Conservation (phyloP, 2,113 vertebrate species). For the Hemiprocne comata region DNA sequence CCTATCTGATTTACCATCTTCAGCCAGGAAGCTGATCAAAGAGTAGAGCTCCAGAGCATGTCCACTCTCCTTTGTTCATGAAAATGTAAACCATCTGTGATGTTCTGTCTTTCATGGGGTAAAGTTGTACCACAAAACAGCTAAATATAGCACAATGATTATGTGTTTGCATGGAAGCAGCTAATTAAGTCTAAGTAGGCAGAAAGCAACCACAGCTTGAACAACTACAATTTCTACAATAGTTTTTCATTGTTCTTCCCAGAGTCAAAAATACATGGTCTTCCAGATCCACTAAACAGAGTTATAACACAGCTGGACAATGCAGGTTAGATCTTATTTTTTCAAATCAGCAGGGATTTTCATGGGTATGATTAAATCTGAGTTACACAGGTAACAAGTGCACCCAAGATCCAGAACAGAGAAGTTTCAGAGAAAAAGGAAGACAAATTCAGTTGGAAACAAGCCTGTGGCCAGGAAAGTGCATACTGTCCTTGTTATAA, state of each 20-base stretch:
- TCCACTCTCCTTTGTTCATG: constrained; percentile 28
- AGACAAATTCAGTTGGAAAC: neutral
- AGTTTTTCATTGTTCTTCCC: neutral
- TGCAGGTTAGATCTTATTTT: neutral
- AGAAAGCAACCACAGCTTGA: constrained; percentile 1
- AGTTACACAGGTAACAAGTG: neutral
- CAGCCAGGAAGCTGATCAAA: neutral
- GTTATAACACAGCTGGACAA: neutral
- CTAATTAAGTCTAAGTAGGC: constrained; percentile 43
- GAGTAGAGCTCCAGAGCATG: constrained; percentile 4
- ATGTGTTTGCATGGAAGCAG: constrained; percentile 38
- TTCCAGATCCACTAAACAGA: neutral
- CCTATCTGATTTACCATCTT: neutral
- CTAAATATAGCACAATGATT: constrained; percentile 74
- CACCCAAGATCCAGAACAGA: neutral
- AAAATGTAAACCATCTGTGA: constrained; percentile 45
- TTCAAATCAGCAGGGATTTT: neutral
- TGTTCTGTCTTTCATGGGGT: constrained; percentile 36
- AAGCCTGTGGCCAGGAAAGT: neutral
- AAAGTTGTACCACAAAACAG: constrained; percentile 49
- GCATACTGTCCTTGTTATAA: neutral
- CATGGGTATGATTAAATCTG: neutral
- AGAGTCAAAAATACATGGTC: neutral
- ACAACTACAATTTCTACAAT: neutral
- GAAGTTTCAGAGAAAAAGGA: neutral